Evolutionary conservation across 2,888 invertebrate genomes (phyloP).

Genomic region (Aporophyla nigra): DNA sequence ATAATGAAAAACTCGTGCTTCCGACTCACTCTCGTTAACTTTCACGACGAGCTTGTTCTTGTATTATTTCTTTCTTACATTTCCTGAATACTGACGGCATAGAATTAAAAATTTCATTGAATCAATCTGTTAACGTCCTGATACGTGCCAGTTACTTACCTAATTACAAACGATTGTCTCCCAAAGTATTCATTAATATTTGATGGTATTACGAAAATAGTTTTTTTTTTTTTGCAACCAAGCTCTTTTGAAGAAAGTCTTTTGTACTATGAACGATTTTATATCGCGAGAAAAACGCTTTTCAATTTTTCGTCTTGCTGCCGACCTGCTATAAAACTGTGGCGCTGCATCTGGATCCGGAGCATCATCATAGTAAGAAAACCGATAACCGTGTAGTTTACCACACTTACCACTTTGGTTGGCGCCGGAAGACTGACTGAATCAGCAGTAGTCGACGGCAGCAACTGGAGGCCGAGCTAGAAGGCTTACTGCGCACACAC

Average conservation of each 20-base stretch:
- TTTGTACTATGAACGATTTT: background rate
- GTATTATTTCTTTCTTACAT: conserved; percentile 32
- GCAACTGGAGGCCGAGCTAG: background rate
- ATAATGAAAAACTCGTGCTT: conserved; percentile 58
- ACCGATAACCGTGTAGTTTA: background rate
- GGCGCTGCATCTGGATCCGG: no score
- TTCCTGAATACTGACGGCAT: conserved; percentile 9
- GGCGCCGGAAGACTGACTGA: background rate
- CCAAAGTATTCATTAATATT: background rate
- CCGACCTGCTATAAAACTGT: no score
- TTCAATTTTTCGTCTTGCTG: background rate
- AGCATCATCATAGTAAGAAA: no score
- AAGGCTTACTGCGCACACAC: background rate
- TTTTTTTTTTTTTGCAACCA: background rate
- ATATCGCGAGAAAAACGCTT: background rate
- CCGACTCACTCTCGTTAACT: conserved; percentile 43
- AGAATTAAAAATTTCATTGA: conserved; percentile 20
- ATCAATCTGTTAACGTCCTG: conserved; percentile 9
- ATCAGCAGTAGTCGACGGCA: background rate
- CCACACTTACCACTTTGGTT: background rate
- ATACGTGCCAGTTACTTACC: background rate
- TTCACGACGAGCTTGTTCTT: conserved; percentile 30
- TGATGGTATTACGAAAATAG: background rate
- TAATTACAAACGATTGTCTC: background rate
- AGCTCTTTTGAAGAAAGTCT: background rate